Base-by-base conservation (phyloP, 1,140 invertebrate species). In the Andrena cerasifolii region DNA sequence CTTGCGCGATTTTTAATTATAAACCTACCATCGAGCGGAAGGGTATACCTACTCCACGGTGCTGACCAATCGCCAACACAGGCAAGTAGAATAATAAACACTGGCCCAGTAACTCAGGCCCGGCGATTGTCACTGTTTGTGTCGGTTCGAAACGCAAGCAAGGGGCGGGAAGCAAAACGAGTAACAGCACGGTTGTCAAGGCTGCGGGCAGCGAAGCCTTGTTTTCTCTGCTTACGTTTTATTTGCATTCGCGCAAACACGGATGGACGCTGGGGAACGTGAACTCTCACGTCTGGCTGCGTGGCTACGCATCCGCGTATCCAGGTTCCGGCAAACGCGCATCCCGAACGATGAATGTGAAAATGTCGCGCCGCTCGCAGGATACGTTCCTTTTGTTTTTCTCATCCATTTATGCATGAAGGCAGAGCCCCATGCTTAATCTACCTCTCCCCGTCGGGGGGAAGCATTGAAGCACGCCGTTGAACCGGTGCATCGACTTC, bases 141-240 rank as follows among this genome's bases (percentile, higher is more conserved):
- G 47, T 14, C 8, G 1, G 47, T n/a, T 1, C 10, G 3, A 6
- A 49, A 63, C n/a, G 78, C 63, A 83, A 58, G 58, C 72, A 68
- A 51, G 65, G 75, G 79, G 73, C 53, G 75, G 31, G 24, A 10
- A 10, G 66, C 58, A 45, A 40, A 47, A 28, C 28, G 53, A 73
- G 33, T 33, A 51, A 56, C 53, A 24, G 53, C 51, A 78, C 16
- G 28, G 45, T 16, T 26, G 65, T 49, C 31, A 51, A 21, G 28
- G 61, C 1, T 7, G 24, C 21, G 54, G 36, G 68, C 67, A 49
- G 45, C 40, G 14, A 43, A 49, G 67, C 40, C 77, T 67, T n/a
- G n/a, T n/a, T 85, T 83, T 82, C 83, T 83, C 83, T 83, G 78
- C 62, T 80, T 65, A 79, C 45, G 78, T 58, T 78, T 80, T 70